Percentiles rank a stretch among this genome's conserved stretches.
These are phyloP conservation scores for Scaptomyza pallida DNA, from an alignment of 1,140 invertebrate genomes.

Conservation along the genomic window DNA sequence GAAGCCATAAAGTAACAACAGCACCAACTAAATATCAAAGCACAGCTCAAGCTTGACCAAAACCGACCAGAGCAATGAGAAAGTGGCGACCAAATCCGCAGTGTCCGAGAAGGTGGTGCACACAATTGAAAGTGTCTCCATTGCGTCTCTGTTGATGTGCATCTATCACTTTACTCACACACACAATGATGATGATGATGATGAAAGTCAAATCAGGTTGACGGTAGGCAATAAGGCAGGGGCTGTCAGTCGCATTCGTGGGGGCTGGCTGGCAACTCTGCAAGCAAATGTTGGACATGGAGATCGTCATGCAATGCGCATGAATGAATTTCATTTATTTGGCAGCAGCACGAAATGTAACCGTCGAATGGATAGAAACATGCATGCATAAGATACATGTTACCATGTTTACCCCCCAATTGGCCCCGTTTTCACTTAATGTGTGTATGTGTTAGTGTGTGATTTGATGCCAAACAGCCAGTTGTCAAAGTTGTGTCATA, in stretches of 20 bases:
- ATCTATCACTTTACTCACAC: conserved; percentile 49
- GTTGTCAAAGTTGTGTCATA: conserved; percentile 48
- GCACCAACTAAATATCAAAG: conserved; percentile 53
- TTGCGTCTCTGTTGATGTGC: conserved; percentile 57
- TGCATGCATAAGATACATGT: conserved; percentile 36
- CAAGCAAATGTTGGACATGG: conserved; percentile 16
- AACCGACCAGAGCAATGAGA: conserved; percentile 46
- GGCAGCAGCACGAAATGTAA: conserved; percentile 39
- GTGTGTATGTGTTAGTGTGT: conserved; percentile 17
- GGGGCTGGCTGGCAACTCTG: neutral
- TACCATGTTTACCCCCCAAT: neutral
- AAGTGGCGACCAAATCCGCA: conserved; percentile 51
- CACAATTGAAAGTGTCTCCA: conserved; percentile 77
- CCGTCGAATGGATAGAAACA: conserved; percentile 15
- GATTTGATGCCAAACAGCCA: conserved; percentile 19
- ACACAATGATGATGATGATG: conserved; percentile 1
- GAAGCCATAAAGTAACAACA: conserved; percentile 67
- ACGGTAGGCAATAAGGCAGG: neutral
- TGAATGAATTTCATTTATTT: conserved; percentile 43
- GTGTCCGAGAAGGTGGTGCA: conserved; percentile 55
- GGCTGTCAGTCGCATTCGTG: conserved; percentile 12
- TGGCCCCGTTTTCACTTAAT: conserved; percentile 25
- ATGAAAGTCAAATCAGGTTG: conserved; percentile 1
- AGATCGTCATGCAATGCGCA: conserved; percentile 40
- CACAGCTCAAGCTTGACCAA: conserved; percentile 45